Conservation (phyloP, 2,113 vertebrate genomes). For the Ictalurus furcatus region DNA sequence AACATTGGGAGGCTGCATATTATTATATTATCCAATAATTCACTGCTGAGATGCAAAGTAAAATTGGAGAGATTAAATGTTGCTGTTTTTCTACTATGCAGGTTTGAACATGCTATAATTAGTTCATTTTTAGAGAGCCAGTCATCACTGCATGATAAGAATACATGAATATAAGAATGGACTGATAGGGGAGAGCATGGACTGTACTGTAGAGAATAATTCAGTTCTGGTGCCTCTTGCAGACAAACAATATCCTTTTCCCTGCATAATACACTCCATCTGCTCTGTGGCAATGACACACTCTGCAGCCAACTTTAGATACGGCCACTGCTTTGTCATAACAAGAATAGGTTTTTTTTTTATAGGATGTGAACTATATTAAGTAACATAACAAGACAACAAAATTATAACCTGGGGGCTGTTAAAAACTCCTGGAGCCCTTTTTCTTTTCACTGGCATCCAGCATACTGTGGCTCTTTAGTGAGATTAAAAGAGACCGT, state of each 20-base stretch:
- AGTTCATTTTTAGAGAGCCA: neutral
- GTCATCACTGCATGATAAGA: conserved; percentile 27
- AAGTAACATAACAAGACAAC: conserved; percentile 78
- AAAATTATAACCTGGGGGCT: conserved; percentile 65
- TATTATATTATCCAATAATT: neutral
- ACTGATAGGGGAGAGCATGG: neutral
- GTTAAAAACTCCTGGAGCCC: conserved; percentile 66
- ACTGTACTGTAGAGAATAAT: conserved; percentile 2
- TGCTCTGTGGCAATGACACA: conserved; percentile 40
- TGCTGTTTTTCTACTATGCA: neutral
- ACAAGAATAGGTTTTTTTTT: conserved; percentile 76
- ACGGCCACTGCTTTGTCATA: conserved; percentile 74
- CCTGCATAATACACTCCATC: conserved; percentile 46
- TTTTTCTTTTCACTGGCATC: conserved; percentile 51
- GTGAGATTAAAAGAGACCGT: conserved; percentile 56
- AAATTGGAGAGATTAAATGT: neutral
- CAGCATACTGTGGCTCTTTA: conserved; percentile 57
- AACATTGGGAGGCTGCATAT: neutral
- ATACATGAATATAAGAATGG: conserved; percentile 29
- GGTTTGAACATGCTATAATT: neutral
- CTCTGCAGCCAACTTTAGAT: conserved; percentile 53
- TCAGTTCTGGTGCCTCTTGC: conserved; percentile 25
- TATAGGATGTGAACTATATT: conserved; percentile 77
- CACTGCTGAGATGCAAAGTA: neutral
- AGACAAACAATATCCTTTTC: conserved; percentile 44